phyloP scores from a whole-genome alignment of 2,113 vertebrate species.

The Cairina moschata region DNA sequence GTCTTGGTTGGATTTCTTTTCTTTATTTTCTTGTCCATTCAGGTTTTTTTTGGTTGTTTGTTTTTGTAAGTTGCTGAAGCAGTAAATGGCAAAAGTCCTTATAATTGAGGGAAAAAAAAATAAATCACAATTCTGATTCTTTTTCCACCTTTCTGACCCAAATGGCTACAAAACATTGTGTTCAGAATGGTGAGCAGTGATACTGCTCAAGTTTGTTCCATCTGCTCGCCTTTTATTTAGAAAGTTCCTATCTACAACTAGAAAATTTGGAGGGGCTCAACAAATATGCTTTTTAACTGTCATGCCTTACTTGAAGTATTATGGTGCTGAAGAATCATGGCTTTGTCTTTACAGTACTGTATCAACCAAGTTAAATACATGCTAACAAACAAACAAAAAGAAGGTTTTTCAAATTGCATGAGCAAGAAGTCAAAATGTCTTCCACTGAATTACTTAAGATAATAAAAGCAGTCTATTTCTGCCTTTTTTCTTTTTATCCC shows the following conservation, averaged over 20 bases:
- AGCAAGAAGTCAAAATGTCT: not conserved
- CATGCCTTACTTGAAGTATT: not conserved
- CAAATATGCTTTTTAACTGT: not conserved
- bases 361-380: not conserved
- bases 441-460: not conserved
- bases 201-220: not conserved
- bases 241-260: not conserved
- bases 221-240: not conserved
- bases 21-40: not conserved
- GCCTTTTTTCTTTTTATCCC: not conserved
- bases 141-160: not conserved
- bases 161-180: not conserved
- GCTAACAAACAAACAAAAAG: not conserved
- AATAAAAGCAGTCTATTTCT: not conserved
- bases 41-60: too few species aligned
- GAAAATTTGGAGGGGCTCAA: not conserved
- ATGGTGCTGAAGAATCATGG: not conserved
- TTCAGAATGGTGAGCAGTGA: not conserved
- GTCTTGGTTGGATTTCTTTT: not conserved
- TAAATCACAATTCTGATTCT: not conserved
- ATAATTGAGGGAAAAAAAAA: not conserved
- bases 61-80: not conserved
- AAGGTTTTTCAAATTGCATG: not conserved
- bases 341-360: not conserved
- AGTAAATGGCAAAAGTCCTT: not conserved